Evolutionary conservation across 2,113 vertebrate species (phyloP).

Genomic region (Rhea americana): DNA sequence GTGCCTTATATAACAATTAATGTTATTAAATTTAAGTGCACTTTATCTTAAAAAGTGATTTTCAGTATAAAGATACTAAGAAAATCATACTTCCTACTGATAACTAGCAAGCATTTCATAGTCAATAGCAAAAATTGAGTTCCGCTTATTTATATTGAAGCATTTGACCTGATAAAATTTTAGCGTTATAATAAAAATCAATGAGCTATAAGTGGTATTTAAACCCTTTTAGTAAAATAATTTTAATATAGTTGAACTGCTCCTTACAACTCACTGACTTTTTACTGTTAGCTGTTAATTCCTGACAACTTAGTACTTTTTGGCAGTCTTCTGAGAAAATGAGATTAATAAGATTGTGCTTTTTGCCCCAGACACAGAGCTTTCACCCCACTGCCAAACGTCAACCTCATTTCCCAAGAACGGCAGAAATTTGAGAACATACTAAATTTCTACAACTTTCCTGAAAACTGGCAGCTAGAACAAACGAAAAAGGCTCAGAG

Average conservation of each 20-base stretch:
- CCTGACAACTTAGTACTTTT: background rate
- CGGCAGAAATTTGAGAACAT: background rate
- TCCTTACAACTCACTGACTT: background rate
- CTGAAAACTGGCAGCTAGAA: background rate
- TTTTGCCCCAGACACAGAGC: background rate
- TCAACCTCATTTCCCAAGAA: background rate
- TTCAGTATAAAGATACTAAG: background rate
- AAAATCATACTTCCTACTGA: background rate
- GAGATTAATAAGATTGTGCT: background rate
- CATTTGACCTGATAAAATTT: background rate
- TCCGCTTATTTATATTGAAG: background rate
- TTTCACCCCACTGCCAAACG: background rate
- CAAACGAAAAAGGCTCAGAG: background rate
- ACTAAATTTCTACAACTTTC: background rate
- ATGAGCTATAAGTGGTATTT: background rate
- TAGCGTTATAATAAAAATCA: background rate
- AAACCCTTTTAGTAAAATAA: background rate
- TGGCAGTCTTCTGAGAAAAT: background rate
- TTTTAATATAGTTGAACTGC: background rate
- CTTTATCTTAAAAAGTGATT: background rate
- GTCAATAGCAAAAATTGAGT: background rate
- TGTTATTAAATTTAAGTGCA: background rate
- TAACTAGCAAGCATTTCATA: background rate
- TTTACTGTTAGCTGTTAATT: background rate
- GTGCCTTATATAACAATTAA: background rate